These are phyloP conservation scores for Mystacornis crossleyi DNA, from an alignment of 2,113 vertebrate species.

Conservation along the genomic window DNA sequence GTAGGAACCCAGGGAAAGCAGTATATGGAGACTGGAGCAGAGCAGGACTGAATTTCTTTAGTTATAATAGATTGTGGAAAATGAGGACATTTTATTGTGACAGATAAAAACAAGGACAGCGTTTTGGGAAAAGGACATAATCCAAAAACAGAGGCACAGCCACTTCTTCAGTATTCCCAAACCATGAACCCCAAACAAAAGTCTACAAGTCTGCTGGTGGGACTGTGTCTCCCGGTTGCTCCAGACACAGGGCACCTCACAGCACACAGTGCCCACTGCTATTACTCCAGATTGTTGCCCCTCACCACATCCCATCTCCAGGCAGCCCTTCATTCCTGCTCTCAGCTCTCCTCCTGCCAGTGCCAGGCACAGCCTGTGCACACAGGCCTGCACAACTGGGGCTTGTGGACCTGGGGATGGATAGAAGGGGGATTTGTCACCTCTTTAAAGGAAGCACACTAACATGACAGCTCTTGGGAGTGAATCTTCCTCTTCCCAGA, in stretches of 20 bases:
- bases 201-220: not conserved
- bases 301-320: too few species aligned
- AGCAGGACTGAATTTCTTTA: not conserved
- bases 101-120: not conserved
- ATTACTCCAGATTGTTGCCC: not conserved
- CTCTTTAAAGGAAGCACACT: not conserved
- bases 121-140: not conserved
- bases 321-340: not conserved
- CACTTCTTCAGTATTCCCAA: not conserved
- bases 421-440: not conserved
- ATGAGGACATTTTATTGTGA: not conserved
- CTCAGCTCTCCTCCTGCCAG: not conserved
- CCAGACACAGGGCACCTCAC: not conserved
- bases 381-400: not conserved
- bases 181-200: not conserved
- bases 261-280: not conserved
- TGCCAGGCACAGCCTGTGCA: not conserved
- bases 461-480: not conserved
- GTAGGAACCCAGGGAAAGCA: not conserved
- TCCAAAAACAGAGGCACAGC: not conserved
- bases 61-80: not conserved
- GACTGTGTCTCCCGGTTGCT: not conserved
- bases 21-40: not conserved
- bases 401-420: accelerated
- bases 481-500: not conserved